Evolutionary conservation across 2,113 vertebrate genomes (phyloP).

Genomic region (Rhabdornis inornatus): DNA sequence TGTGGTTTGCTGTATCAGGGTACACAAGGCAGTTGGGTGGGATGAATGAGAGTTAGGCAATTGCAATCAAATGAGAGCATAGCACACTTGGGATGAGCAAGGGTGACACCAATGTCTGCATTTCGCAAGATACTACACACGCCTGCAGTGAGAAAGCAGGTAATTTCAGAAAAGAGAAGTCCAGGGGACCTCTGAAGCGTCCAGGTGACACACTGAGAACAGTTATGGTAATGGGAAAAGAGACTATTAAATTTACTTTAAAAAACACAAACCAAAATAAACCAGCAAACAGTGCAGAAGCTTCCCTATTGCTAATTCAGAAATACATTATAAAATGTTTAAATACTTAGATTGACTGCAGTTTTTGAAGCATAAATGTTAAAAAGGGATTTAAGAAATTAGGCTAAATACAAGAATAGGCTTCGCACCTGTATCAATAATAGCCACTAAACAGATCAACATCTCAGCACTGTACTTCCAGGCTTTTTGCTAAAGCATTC

Average conservation of each 20-base stretch:
- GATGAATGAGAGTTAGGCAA: background rate
- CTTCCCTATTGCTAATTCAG: background rate
- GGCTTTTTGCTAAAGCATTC: background rate
- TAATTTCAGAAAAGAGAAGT: background rate
- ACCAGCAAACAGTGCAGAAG: background rate
- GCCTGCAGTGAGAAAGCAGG: background rate
- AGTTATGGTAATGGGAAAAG: background rate
- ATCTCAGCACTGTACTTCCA: background rate
- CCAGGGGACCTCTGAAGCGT: background rate
- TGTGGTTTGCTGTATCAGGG: background rate
- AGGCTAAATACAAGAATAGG: background rate
- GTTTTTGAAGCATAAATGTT: background rate
- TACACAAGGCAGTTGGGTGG: background rate
- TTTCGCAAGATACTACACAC: background rate
- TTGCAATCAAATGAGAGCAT: background rate
- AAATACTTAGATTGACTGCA: background rate
- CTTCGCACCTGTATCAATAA: background rate
- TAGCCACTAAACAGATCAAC: background rate
- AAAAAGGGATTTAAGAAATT: background rate
- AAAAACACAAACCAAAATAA: accelerated
- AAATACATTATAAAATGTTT: background rate
- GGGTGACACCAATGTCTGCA: background rate
- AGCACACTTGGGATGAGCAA: background rate
- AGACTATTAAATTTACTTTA: background rate
- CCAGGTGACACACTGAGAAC: background rate